phyloP scores from a whole-genome alignment of 2,113 vertebrate genomes.

The Chaetops frenatus region DNA sequence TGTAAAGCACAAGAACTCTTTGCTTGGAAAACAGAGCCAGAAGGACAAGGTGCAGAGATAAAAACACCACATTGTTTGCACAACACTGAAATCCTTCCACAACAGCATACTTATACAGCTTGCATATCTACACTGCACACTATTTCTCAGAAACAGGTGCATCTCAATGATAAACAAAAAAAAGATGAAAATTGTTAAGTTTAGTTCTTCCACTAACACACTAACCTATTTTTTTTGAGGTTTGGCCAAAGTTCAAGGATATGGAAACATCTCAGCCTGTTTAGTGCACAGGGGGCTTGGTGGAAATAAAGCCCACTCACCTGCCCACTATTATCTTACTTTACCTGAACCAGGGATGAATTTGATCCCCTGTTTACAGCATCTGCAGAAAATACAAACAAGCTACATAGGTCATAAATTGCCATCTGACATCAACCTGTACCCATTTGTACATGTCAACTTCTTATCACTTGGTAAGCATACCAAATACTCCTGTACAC shows the following conservation, averaged over 20 bases:
- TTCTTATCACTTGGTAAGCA: not conserved
- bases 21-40: not conserved
- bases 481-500: not conserved
- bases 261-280: not conserved
- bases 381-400: not conserved
- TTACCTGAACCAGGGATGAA: not conserved
- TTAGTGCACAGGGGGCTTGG: not conserved
- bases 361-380: not conserved
- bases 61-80: not conserved
- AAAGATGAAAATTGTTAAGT: not conserved
- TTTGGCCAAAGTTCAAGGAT: not conserved
- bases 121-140: not conserved
- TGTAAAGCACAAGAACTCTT: not conserved
- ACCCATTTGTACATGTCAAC: not conserved
- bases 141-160: not conserved
- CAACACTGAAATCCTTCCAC: not conserved
- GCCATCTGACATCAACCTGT: not conserved
- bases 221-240: not conserved
- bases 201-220: not conserved
- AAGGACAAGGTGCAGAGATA: not conserved
- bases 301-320: not conserved
- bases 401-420: not conserved
- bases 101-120: not conserved
- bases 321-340: not conserved
- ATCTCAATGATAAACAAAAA: conserved; percentile 7